These are phyloP conservation scores for Paratrypauchen microcephalus DNA, from an alignment of 2,797 vertebrate genomes.

Conservation along the genomic window DNA sequence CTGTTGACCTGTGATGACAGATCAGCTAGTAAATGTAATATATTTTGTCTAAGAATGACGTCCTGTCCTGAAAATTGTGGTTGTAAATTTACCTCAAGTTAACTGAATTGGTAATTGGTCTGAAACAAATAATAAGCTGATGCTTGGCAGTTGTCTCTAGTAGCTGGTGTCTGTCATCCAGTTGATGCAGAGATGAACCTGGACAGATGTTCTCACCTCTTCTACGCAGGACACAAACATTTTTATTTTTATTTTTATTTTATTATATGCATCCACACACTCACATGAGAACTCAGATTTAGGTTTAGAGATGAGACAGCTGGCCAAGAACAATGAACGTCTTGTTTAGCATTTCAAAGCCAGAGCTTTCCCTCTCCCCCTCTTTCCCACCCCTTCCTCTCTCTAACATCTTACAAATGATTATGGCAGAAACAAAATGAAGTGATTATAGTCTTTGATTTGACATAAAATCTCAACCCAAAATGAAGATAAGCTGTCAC, in stretches of 20 bases:
- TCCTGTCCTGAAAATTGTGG: background rate
- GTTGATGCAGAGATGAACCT: slow-evolving; percentile 54
- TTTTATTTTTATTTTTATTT: background rate
- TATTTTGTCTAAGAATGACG: background rate
- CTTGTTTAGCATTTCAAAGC: slow-evolving; percentile 83
- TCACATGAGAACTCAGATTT: slow-evolving; percentile 47
- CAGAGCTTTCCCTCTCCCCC: slow-evolving; percentile 16
- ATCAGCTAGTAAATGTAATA: background rate
- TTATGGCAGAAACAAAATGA: slow-evolving; percentile 51
- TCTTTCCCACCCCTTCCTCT: slow-evolving; percentile 22
- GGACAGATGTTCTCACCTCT: slow-evolving; percentile 34
- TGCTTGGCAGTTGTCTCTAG: background rate
- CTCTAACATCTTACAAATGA: slow-evolving; percentile 43
- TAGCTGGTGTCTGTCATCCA: slow-evolving; percentile 40
- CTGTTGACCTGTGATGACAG: background rate
- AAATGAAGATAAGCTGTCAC: slow-evolving; percentile 19
- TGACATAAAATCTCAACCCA: slow-evolving; percentile 32
- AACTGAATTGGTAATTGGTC: background rate
- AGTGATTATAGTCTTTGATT: slow-evolving; percentile 54
- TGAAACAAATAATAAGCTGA: background rate
- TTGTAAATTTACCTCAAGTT: background rate
- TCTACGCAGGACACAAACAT: slow-evolving; percentile 33
- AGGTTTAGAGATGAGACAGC: slow-evolving; percentile 69
- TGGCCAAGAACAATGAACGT: slow-evolving; percentile 76
- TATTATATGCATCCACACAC: slow-evolving; percentile 30